Conservation (phyloP, 2,797 vertebrate species). For the Enteromius paludinosus region DNA sequence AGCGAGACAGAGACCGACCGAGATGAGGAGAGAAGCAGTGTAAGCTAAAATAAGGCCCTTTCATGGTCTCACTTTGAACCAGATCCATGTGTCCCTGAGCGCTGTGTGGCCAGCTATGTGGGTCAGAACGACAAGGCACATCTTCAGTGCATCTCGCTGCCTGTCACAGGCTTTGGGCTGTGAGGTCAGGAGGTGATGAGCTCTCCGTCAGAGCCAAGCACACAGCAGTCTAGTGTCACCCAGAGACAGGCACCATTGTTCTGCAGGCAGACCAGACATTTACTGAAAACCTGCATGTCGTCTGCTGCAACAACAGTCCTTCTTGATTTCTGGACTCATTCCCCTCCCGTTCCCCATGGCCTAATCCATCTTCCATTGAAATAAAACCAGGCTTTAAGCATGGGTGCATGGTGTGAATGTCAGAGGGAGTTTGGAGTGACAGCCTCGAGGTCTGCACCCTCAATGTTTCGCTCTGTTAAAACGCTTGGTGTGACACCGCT, state of each 20-base stretch:
- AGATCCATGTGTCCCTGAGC: constrained; percentile 24
- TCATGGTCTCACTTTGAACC: constrained; percentile 47
- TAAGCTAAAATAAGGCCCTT: constrained; percentile 43
- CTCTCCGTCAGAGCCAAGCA: constrained; percentile 50
- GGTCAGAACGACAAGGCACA: constrained; percentile 52
- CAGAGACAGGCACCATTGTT: constrained; percentile 61
- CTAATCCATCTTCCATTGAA: constrained; percentile 14
- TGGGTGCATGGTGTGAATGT: constrained; percentile 16
- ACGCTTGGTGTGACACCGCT: background rate
- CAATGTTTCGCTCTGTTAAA: background rate
- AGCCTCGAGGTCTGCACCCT: background rate
- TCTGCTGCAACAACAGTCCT: constrained; percentile 23
- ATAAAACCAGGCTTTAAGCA: constrained; percentile 13
- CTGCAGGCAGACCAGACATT: constrained; percentile 31
- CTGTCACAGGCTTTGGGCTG: constrained; percentile 25
- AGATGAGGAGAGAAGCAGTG: constrained; percentile 7
- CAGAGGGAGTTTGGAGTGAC: constrained; percentile 14
- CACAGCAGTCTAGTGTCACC: constrained; percentile 56
- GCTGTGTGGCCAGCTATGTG: constrained; percentile 39
- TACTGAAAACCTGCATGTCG: constrained; percentile 43
- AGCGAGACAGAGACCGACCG: background rate
- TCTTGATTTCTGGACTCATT: constrained; percentile 22
- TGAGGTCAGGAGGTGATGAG: constrained; percentile 60
- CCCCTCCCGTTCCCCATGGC: constrained; percentile 1
- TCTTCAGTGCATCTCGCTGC: constrained; percentile 47